phyloP scores from a whole-genome alignment of 2,797 vertebrate species.

The Mustela erminea region DNA sequence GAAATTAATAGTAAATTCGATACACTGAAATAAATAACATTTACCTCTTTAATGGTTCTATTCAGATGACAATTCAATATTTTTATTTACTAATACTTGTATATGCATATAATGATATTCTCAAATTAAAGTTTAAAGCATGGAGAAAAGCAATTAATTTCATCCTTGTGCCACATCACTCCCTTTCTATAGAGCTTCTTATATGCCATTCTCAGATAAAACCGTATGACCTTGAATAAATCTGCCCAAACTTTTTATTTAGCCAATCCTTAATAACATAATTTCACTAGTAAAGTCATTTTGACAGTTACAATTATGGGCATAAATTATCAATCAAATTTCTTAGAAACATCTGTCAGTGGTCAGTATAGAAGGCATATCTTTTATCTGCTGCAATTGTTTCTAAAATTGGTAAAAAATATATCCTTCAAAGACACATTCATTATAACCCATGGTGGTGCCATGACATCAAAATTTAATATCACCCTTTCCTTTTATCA shows the following conservation, averaged over 20 bases:
- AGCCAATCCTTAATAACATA: neutral
- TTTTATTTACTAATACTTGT: neutral
- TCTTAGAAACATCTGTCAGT: neutral
- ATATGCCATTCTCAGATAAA: neutral
- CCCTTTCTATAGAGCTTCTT: neutral
- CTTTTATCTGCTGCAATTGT: neutral
- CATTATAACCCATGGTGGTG: neutral
- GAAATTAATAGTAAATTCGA: neutral
- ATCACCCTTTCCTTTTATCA: neutral
- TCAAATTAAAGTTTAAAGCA: neutral
- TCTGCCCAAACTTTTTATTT: neutral
- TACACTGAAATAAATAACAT: neutral
- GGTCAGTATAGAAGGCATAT: neutral
- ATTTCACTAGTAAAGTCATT: neutral
- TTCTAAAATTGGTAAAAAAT: neutral
- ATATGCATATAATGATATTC: neutral
- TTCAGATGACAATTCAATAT: neutral
- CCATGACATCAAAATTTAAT: neutral
- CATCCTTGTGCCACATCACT: neutral
- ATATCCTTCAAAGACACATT: neutral
- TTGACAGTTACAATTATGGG: neutral
- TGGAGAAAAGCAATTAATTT: neutral
- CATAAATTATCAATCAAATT: neutral
- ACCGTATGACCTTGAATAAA: neutral
- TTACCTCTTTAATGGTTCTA: neutral